Percentiles rank a stretch among this genome's conserved stretches.
Evolutionary conservation across 2,797 vertebrate genomes (phyloP).

Genomic region (Lutjanus argentimaculatus): DNA sequence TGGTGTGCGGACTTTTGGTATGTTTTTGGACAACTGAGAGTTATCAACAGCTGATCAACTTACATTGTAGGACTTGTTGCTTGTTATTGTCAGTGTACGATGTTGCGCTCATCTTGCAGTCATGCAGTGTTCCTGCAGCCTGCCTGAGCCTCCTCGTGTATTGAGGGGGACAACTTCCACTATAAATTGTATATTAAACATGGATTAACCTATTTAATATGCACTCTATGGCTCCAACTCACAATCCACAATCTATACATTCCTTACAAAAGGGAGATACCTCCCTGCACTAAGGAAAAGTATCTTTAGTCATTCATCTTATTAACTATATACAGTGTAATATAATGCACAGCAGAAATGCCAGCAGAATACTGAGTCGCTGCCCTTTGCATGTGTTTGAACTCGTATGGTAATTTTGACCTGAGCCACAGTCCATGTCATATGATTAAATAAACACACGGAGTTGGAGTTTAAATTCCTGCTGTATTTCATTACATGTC

Average conservation of each 20-base stretch:
- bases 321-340: constrained; percentile 31
- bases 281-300: background rate
- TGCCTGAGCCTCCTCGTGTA: too few species aligned
- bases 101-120: too few species aligned
- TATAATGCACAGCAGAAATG: constrained; percentile 54
- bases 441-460: constrained; percentile 64
- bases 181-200: too few species aligned
- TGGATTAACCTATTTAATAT: too few species aligned
- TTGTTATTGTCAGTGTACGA: too few species aligned
- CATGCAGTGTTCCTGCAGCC: too few species aligned
- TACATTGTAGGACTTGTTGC: too few species aligned
- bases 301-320: constrained; percentile 30
- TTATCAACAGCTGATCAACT: too few species aligned
- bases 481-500: constrained; percentile 41
- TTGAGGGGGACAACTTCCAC: too few species aligned
- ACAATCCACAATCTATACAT: background rate
- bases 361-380: constrained; percentile 51
- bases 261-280: constrained; percentile 3
- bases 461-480: constrained; percentile 49
- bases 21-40: too few species aligned
- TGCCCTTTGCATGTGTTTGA: constrained; percentile 60
- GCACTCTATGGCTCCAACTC: too few species aligned
- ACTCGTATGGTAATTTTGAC: constrained; percentile 66
- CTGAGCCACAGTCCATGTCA: constrained; percentile 41
- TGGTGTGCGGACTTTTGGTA: too few species aligned